Percentiles rank a stretch among this genome's conserved stretches.
phyloP scores from a whole-genome alignment of 2,888 invertebrate species.

The Pseudococcus longispinus region DNA sequence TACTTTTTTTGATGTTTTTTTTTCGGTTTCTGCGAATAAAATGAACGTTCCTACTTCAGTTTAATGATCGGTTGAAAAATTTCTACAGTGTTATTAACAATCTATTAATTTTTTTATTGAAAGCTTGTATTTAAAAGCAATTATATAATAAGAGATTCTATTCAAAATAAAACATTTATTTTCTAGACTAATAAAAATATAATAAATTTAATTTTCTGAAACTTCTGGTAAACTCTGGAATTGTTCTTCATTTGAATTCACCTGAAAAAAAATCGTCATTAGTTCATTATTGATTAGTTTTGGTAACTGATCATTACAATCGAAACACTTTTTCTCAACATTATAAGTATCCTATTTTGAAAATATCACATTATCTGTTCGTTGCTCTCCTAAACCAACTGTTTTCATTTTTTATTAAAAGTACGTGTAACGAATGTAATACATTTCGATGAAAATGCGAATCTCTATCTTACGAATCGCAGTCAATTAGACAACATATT shows the following conservation, averaged over 20 bases:
- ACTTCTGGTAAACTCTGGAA: conserved; percentile 40
- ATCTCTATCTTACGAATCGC: background rate
- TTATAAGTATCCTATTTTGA: too few relatives aligned
- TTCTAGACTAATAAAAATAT: conserved; percentile 51
- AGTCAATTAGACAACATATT: background rate
- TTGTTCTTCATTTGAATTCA: conserved; percentile 39
- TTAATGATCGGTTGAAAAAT: conserved; percentile 18
- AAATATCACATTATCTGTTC: too few relatives aligned
- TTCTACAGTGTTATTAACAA: background rate
- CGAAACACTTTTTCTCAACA: too few relatives aligned
- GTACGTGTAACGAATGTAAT: background rate
- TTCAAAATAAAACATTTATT: conserved; percentile 53
- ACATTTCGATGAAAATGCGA: background rate
- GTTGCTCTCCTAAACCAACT: too few relatives aligned
- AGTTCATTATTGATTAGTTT: background rate
- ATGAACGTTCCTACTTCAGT: background rate
- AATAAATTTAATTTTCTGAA: conserved; percentile 42
- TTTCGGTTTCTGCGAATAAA: background rate
- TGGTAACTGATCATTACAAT: background rate
- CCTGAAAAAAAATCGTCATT: conserved; percentile 1
- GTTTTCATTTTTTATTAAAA: too few relatives aligned
- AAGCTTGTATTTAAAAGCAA: conserved; percentile 18
- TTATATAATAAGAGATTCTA: background rate
- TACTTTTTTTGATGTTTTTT: background rate
- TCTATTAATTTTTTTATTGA: conserved; percentile 37